Evolutionary conservation across 2,113 vertebrate genomes (phyloP), one percentile per base, ranked within the genome.

Genomic region (Melanerpes aurifrons): DNA sequence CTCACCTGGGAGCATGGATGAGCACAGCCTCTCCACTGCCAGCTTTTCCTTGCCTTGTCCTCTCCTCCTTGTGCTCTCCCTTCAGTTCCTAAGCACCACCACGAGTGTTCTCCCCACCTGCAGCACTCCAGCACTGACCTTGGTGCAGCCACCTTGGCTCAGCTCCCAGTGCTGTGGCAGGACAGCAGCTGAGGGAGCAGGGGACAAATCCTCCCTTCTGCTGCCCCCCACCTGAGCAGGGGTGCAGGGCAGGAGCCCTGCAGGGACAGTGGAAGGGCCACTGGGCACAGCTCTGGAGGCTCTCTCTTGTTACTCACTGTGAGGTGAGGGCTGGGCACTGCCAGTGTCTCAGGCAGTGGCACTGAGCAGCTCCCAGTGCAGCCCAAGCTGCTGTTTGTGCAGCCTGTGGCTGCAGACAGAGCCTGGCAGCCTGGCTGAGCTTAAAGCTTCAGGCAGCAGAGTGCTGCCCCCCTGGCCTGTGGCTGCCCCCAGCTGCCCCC

Each of bases 101-200:
- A 28, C 0, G 2, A 43, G 16, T 28, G 7, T n/a, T 75, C 57
- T 25, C 82, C 64, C 53, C 82, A 67, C 15, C 57, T 48, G 56
- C 54, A 69, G 67, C 74, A 67, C 68, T 26, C 47, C 1, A 29
- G 48, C 47, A 14, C 6, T 80, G 94, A 97, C 96, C 98, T 98
- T 98, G 98, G 69, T 58, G 87, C 97, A 97, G 95, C 96, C 87
- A 92, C 94, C 94, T 97, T 95, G 87, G 70, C 84, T 96, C 84
- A 94, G 93, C 93, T 86, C 73, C 95, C 71, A 43, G 56, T 83
- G 74, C 76, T 89, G 78, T 82, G 54, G 80, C 69, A 67, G 45
- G 89, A 91, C 83, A 87, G 66, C 70, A 66, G 45, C 69, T 66
- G 82, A 15, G 35, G 53, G 35, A 82, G 74, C 54, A 62, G 19